Evolutionary conservation across 1,140 invertebrate species (phyloP).

Genomic region (Pantala flavescens): DNA sequence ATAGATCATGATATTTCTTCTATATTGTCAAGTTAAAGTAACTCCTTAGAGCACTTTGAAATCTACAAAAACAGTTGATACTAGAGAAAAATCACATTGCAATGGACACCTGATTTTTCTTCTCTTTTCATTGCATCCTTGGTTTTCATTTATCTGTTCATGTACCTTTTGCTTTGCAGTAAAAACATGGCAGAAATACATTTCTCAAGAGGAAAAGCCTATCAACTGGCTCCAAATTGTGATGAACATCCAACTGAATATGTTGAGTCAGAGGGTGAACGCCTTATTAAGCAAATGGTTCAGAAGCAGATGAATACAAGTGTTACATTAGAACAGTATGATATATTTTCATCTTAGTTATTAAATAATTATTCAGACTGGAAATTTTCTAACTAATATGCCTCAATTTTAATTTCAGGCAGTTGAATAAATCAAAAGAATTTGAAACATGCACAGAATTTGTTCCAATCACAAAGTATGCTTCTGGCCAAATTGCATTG

Average conservation of each 20-base stretch:
- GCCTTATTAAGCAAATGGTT: constrained; percentile 28
- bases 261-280: constrained; percentile 26
- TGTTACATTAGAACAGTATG: constrained; percentile 28
- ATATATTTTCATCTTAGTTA: background rate
- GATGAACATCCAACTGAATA: constrained; percentile 20
- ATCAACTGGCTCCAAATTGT: constrained; percentile 1
- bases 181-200: constrained; percentile 18
- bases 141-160: too few species aligned
- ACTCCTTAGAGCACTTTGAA: too few species aligned
- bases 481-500: constrained; percentile 24
- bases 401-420: constrained; percentile 21
- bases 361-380: too few species aligned
- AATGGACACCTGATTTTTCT: too few species aligned
- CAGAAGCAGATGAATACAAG: constrained; percentile 27
- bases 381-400: too few species aligned
- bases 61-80: too few species aligned
- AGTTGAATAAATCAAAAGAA: constrained; percentile 24
- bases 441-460: constrained; percentile 25
- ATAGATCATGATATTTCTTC: too few species aligned
- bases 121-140: too few species aligned
- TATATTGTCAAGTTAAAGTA: too few species aligned
- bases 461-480: constrained; percentile 22
- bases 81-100: too few species aligned
- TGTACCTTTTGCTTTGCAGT: background rate
- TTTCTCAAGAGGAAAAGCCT: constrained; percentile 15